A percentile compares a stretch with the other conserved stretches of the same genome.
Evolutionary conservation across 1,140 invertebrate species (phyloP).

Genomic region (Gonioctena quinquepunctata): DNA sequence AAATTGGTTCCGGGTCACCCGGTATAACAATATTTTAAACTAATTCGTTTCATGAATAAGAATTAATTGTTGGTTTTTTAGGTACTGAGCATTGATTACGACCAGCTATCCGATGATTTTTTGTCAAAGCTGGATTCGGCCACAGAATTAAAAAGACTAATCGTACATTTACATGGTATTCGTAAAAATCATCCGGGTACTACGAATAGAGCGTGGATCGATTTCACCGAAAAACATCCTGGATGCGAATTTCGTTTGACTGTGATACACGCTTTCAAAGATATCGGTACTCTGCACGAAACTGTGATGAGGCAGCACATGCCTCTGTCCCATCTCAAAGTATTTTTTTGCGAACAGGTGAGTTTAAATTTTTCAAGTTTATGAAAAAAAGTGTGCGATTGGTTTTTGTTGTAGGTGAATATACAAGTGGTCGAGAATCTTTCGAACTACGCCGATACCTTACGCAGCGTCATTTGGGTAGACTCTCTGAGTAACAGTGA

Average conservation of each 20-base stretch:
- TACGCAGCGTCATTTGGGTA: slow-evolving; percentile 72
- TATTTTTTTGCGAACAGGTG: slow-evolving; percentile 74
- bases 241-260: slow-evolving; percentile 69
- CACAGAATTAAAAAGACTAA: slow-evolving; percentile 62
- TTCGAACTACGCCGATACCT: slow-evolving; percentile 65
- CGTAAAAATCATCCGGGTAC: slow-evolving; percentile 65
- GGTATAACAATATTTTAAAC: no score
- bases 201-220: slow-evolving; percentile 67
- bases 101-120: slow-evolving; percentile 69
- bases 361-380: no score
- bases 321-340: slow-evolving; percentile 75
- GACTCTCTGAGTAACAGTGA: slow-evolving; percentile 60
- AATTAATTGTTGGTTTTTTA: no score
- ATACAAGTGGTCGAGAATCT: slow-evolving; percentile 61
- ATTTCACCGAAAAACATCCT: slow-evolving; percentile 60
- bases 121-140: slow-evolving; percentile 51
- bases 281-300: slow-evolving; percentile 64
- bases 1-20: no score
- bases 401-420: slow-evolving; percentile 57
- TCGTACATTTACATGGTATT: slow-evolving; percentile 70
- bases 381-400: no score
- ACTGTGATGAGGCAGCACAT: slow-evolving; percentile 70
- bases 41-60: no score
- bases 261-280: slow-evolving; percentile 74
- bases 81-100: slow-evolving; percentile 75